Evolutionary conservation across 2,113 vertebrate genomes (phyloP).

Genomic region (Mohoua ochrocephala): DNA sequence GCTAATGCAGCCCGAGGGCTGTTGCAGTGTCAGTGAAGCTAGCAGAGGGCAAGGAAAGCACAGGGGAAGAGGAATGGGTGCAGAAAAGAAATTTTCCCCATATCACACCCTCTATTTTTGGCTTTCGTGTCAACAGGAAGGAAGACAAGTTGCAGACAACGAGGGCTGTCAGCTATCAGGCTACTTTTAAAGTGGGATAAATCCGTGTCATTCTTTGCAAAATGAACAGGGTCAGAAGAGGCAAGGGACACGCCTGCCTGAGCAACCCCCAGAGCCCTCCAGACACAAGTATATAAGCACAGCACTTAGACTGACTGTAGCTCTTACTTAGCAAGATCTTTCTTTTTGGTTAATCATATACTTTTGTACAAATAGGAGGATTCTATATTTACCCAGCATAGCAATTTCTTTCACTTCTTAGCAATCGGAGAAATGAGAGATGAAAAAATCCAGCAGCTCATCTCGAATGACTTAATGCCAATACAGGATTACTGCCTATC

Average conservation of each 20-base stretch:
- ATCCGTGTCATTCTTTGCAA: not conserved
- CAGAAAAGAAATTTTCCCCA: not conserved
- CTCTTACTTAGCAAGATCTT: not conserved
- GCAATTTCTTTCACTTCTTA: slow-evolving; percentile 3
- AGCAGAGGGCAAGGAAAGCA: not conserved
- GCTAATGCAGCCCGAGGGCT: not conserved
- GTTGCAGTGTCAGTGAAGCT: not conserved
- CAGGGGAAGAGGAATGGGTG: not conserved
- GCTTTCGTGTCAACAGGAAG: not conserved
- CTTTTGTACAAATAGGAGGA: slow-evolving; percentile 1
- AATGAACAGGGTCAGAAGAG: not conserved
- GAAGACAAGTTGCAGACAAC: not conserved
- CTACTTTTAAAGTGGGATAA: not conserved
- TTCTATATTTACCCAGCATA: not conserved
- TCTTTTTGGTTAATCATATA: not conserved
- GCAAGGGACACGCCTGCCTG: not conserved
- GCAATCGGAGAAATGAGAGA: not conserved
- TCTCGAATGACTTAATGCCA: not conserved
- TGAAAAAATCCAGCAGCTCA: not conserved
- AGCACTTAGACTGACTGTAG: not conserved
- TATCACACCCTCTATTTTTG: slow-evolving; percentile 4
- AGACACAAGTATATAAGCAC: not conserved
- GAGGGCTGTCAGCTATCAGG: not conserved
- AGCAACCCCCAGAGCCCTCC: not conserved
- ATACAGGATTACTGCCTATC: slow-evolving; percentile 16